A percentile compares a stretch with the other conserved stretches of the same genome.
phyloP scores from a whole-genome alignment of 30 jellyfish, hydroid and myxozoan species.

The Chironex yamaguchii region DNA sequence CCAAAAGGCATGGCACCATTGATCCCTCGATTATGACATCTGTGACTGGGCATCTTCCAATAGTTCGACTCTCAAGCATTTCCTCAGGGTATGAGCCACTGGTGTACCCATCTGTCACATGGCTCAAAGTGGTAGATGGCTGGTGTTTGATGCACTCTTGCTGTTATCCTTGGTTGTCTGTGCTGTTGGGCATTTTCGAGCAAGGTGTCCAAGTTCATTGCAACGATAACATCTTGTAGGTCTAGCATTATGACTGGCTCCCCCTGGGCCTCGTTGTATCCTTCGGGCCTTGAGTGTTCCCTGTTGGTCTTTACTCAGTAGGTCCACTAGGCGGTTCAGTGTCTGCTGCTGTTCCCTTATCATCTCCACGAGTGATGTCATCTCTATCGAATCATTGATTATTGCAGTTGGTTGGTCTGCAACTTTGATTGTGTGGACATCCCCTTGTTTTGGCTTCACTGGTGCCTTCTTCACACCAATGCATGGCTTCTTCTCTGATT shows the following conservation, averaged over 20 bases:
- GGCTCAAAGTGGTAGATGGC: not conserved
- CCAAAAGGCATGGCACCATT: not conserved
- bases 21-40: not conserved
- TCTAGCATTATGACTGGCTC: not conserved
- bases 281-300: not conserved
- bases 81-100: not conserved
- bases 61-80: not conserved
- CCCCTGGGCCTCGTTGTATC: not conserved
- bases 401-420: not conserved
- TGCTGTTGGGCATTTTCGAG: not conserved
- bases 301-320: not conserved
- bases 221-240: not conserved
- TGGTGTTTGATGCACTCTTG: not conserved
- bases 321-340: not conserved
- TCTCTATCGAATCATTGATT: not conserved
- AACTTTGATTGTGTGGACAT: not conserved
- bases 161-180: not conserved
- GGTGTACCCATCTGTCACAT: not conserved
- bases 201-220: not conserved
- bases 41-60: not conserved
- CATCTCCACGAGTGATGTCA: not conserved
- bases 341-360: not conserved
- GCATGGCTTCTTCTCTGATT: not conserved
- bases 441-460: not conserved
- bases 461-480: not conserved